phyloP scores from a whole-genome alignment of 2,113 vertebrate species.

The Empidonax alnorum region DNA sequence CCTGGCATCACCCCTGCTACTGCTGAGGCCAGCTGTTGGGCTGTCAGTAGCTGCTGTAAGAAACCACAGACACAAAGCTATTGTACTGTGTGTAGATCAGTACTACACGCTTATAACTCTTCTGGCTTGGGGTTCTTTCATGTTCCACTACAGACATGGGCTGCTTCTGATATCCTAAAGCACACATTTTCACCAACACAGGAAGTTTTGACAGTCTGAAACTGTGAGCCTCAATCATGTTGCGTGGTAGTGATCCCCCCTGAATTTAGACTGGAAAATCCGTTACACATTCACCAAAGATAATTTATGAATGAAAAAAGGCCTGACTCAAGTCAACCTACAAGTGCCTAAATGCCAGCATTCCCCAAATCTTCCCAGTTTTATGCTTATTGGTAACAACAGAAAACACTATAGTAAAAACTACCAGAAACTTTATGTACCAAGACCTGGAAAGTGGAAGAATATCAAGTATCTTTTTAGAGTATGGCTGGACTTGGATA shows the following conservation, averaged over 20 bases:
- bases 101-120: not conserved
- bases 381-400: not conserved
- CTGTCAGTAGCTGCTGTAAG: conserved; percentile 91
- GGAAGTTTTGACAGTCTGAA: not conserved
- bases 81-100: not conserved
- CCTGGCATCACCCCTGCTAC: conserved; percentile 95
- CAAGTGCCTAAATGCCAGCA: not conserved
- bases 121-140: not conserved
- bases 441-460: not conserved
- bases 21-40: conserved; percentile 93
- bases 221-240: not conserved
- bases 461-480: not conserved
- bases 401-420: not conserved
- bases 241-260: not conserved
- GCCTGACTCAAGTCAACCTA: not conserved
- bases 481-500: not conserved
- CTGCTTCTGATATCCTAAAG: not conserved
- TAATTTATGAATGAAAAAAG: not conserved
- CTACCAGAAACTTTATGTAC: not conserved
- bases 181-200: not conserved
- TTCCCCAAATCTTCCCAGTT: not conserved
- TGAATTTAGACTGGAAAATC: not conserved
- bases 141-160: not conserved
- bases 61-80: conserved; percentile 38
- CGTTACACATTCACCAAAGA: not conserved